These are phyloP conservation scores for Osmoderma eremita DNA, from an alignment of 2,888 invertebrate species.

Conservation along the genomic window DNA sequence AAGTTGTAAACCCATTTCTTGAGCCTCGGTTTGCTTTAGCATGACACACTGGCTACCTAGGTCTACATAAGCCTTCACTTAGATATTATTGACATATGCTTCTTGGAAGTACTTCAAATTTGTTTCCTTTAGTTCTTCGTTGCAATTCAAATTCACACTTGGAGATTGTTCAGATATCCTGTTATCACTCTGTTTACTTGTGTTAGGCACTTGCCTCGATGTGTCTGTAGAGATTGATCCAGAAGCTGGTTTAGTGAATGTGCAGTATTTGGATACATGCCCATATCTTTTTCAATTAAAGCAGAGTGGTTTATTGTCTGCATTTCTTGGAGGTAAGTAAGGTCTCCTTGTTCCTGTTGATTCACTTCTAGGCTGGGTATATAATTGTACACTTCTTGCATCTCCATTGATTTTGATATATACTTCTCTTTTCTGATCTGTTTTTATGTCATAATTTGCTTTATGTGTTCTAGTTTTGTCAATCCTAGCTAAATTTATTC, in stretches of 20 bases:
- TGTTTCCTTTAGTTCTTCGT: neutral
- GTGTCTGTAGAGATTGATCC: no score
- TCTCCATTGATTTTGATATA: no score
- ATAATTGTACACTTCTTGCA: no score
- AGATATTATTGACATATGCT: neutral
- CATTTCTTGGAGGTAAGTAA: neutral
- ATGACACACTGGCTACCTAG: neutral
- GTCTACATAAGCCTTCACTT: conserved; percentile 5
- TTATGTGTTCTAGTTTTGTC: no score
- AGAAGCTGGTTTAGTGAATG: no score
- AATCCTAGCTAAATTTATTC: no score
- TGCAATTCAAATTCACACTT: neutral
- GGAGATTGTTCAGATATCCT: neutral
- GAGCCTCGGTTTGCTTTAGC: no score
- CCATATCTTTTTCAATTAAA: neutral
- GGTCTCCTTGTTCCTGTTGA: no score
- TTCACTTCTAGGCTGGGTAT: no score
- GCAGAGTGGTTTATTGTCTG: neutral
- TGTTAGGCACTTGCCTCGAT: neutral
- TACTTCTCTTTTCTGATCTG: no score
- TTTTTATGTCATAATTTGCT: no score
- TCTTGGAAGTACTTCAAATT: neutral
- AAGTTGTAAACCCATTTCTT: no score
- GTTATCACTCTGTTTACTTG: neutral
- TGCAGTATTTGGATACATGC: neutral